Evolutionary conservation across 2,797 vertebrate species (phyloP).

Genomic region (Neostethus bicornis): DNA sequence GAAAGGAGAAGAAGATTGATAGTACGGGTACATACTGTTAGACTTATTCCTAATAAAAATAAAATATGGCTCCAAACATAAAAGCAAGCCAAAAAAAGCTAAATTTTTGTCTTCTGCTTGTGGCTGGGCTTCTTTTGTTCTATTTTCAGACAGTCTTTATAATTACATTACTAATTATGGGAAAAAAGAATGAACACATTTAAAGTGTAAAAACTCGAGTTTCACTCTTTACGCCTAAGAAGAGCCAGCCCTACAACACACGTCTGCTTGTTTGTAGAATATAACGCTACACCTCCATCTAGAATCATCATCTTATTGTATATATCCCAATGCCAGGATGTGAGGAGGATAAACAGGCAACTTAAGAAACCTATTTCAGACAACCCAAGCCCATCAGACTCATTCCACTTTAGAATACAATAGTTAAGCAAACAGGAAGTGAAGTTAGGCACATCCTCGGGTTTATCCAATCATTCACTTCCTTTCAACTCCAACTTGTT

Average conservation of each 20-base stretch:
- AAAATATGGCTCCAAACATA: no score
- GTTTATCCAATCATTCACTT: conserved; percentile 53
- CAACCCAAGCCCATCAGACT: not conserved
- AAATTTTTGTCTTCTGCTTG: no score
- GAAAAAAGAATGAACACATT: not conserved
- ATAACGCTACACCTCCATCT: not conserved
- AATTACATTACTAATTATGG: not conserved
- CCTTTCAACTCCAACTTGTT: conserved; percentile 20
- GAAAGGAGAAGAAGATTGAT: no score
- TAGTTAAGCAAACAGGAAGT: conserved; percentile 56
- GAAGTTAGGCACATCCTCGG: conserved; percentile 43
- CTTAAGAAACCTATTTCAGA: not conserved
- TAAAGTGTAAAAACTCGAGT: not conserved
- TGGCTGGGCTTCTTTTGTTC: not conserved
- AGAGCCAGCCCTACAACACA: not conserved
- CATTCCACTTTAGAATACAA: conserved; percentile 40
- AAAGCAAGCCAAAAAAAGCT: no score
- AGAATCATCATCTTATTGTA: not conserved
- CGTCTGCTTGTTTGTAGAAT: not conserved
- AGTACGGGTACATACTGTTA: no score
- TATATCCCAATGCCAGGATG: not conserved
- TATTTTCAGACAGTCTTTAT: not conserved
- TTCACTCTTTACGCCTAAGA: not conserved
- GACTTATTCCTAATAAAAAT: no score
- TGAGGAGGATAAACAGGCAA: not conserved